Percentiles rank a stretch among this genome's conserved stretches.
Conservation (phyloP, 2,888 invertebrate genomes). For the Ectobius pallidus region DNA sequence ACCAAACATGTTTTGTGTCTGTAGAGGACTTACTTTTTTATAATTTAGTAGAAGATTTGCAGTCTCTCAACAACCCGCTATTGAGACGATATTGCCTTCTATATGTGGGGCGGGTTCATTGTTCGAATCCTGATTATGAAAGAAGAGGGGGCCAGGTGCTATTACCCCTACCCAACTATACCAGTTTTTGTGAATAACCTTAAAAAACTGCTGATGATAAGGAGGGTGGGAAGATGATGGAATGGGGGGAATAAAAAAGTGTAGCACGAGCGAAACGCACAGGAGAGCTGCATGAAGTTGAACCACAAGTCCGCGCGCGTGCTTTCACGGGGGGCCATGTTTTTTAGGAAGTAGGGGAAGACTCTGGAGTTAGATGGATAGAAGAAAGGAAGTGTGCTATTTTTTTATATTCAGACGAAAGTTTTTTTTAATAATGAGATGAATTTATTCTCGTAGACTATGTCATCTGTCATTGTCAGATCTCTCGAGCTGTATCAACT, state of each 20-base stretch:
- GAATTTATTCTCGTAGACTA: not conserved
- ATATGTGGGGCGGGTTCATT: constrained; percentile 28
- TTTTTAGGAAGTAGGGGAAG: not conserved
- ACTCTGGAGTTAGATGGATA: not conserved
- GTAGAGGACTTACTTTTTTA: constrained; percentile 18
- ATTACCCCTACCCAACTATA: not conserved
- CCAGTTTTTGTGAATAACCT: constrained; percentile 23
- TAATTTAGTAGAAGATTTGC: constrained; percentile 14
- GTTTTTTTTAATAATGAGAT: constrained; percentile 14
- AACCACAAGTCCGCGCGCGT: constrained; percentile 29
- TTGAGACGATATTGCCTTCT: constrained; percentile 8
- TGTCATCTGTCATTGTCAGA: constrained; percentile 39
- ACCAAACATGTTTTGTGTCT: constrained; percentile 23
- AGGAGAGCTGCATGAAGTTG: constrained; percentile 10
- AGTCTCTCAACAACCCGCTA: constrained; percentile 25
- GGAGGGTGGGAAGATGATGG: not conserved
- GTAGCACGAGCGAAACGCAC: constrained; percentile 6
- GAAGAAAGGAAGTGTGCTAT: constrained; percentile 17
- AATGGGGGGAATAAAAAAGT: constrained; percentile 2
- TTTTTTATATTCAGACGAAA: constrained; percentile 4
- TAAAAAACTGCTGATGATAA: constrained; percentile 32
- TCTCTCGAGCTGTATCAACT: constrained; percentile 20
- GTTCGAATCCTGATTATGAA: constrained; percentile 10
- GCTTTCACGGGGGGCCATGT: constrained; percentile 5
- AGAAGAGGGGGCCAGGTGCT: constrained; percentile 34